phyloP scores from a whole-genome alignment of 1,140 invertebrate species.

The Melitaea cinxia region DNA sequence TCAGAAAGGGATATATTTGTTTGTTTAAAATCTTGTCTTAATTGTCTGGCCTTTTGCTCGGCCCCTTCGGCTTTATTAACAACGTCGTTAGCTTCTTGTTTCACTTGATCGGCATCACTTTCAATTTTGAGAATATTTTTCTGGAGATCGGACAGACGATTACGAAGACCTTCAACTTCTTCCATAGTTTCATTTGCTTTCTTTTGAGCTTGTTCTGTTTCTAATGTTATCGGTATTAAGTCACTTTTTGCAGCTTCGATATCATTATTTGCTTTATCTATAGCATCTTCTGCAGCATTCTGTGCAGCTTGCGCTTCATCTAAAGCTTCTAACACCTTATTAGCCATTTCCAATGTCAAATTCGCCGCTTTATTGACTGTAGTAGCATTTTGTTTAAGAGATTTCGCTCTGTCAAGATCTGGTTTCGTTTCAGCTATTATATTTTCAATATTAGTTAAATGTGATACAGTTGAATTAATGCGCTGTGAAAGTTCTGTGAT shows the following conservation, averaged over 20 bases:
- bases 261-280: conserved; percentile 90
- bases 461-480: conserved; percentile 93
- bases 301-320: conserved; percentile 89
- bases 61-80: conserved; percentile 75
- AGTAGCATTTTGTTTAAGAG: conserved; percentile 89
- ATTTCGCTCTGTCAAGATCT: conserved; percentile 88
- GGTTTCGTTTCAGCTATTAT: conserved; percentile 93
- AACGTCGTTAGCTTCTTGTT: conserved; percentile 81
- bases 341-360: conserved; percentile 82
- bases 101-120: conserved; percentile 82
- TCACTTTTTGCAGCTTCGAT: conserved; percentile 89
- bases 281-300: conserved; percentile 88
- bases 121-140: conserved; percentile 90
- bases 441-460: conserved; percentile 93
- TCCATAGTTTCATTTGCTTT: conserved; percentile 88
- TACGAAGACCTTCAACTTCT: conserved; percentile 86
- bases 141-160: conserved; percentile 87
- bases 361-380: conserved; percentile 87
- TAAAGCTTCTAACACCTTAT: conserved; percentile 82
- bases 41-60: conserved; percentile 71
- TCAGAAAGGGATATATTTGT: conserved; percentile 74
- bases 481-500: conserved; percentile 91
- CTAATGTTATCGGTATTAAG: conserved; percentile 84
- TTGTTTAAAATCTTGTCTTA: conserved; percentile 72
- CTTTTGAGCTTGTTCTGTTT: conserved; percentile 88